Base-by-base conservation (phyloP, 2,797 vertebrate species). In the Pelodytes ibericus region DNA sequence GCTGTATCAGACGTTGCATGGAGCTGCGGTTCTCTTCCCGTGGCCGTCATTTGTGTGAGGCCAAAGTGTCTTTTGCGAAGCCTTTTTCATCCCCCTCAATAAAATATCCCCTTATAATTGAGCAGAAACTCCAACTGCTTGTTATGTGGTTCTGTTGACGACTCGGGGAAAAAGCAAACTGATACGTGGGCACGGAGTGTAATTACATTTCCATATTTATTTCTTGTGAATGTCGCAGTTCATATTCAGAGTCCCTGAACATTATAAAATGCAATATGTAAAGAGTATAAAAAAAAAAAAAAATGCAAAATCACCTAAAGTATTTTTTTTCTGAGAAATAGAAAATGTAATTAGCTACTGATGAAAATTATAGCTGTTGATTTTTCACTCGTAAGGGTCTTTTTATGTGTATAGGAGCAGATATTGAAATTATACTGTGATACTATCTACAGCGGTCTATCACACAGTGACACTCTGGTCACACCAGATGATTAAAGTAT, bases 131-230 rank as follows among this genome's bases (percentile, higher is more conserved):
- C 30, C 4, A 18, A 2, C 41, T 11, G 6, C 30, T 15, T 47
- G 16, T 29, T 72, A 24, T 57, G 27, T 25, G 31, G 18, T 13
- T 66, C 41, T 59, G 25, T 47, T 15, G 29, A 22, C 57, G 18
- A 13, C 16, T 62, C 39, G 27, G 30, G 11, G 29, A 16, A 15
- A 2, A 20, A 56, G 33, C 22, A 44, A 57, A 51, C 39, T 51
- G 31, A 22, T 36, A 20, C 3, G 25, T 30, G 13, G 56, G 15
- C 26, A 13, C 7, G 0, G 53, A 9, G 57, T 39, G 20, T 36
- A 29, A 56, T 56, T 24, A 53, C 3, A 59, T 61, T 51, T 68
- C 39, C 49, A 75, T 61, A 68, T 67, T 30, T 74, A 49, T 60
- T 68, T 57, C 26, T 59, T n/a, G 20, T 33, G 27, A 75, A 75